Percentiles rank a stretch among this genome's conserved stretches.
phyloP scores from a whole-genome alignment of 2,888 invertebrate species.

The Dysmachus trigonus region DNA sequence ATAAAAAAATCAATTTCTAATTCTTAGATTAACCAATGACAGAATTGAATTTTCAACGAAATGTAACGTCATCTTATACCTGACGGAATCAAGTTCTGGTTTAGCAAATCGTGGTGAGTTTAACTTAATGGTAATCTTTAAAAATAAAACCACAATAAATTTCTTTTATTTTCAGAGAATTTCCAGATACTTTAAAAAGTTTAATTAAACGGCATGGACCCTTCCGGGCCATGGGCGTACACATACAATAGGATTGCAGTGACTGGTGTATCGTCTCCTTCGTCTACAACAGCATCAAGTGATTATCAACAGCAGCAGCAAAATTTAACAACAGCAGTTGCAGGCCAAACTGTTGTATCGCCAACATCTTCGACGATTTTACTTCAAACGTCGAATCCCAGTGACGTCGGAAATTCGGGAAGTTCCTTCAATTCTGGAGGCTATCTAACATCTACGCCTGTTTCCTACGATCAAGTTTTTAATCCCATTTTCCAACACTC shows the following conservation, averaged over 20 bases:
- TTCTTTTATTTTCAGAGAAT: background rate
- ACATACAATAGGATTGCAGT: slow-evolving; percentile 82
- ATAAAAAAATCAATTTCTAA: background rate
- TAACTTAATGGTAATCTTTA: background rate
- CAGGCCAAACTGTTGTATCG: slow-evolving; percentile 53
- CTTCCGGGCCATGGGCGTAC: slow-evolving; percentile 88
- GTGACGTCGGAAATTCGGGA: slow-evolving; percentile 68
- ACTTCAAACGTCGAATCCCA: slow-evolving; percentile 71
- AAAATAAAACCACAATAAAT: background rate
- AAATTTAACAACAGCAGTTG: slow-evolving; percentile 71
- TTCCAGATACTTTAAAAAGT: background rate
- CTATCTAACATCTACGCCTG: slow-evolving; percentile 78
- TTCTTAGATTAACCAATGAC: background rate
- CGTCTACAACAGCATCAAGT: slow-evolving; percentile 64
- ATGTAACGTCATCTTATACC: background rate
- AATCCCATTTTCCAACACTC: slow-evolving; percentile 84
- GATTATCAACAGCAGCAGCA: slow-evolving; percentile 73
- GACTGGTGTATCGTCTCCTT: slow-evolving; percentile 74
- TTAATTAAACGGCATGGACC: slow-evolving; percentile 73
- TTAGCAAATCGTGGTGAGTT: background rate
- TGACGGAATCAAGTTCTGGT: background rate
- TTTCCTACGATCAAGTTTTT: slow-evolving; percentile 84
- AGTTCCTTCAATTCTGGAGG: slow-evolving; percentile 75
- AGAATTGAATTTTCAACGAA: background rate
- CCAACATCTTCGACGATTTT: slow-evolving; percentile 71